phyloP scores from a whole-genome alignment of 2,888 invertebrate species.

The Hyppa rectilinea region DNA sequence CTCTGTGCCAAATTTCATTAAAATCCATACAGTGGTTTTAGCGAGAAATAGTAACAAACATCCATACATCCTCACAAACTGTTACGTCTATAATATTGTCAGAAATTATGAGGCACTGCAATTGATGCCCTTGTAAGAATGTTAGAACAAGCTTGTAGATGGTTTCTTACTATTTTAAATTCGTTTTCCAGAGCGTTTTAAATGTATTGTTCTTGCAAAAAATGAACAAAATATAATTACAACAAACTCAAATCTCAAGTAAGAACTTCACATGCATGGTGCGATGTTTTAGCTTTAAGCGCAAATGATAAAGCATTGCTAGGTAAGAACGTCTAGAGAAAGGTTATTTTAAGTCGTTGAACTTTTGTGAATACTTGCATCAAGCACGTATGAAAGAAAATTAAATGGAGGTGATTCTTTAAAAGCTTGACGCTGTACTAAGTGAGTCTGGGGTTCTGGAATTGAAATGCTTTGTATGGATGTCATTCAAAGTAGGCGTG shows the following conservation, averaged over 20 bases:
- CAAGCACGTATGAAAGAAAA: conserved; percentile 36
- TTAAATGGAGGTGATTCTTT: conserved; percentile 34
- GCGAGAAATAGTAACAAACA: too few relatives aligned
- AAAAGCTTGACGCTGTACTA: conserved; percentile 8
- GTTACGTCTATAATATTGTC: too few relatives aligned
- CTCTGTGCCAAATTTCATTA: too few relatives aligned
- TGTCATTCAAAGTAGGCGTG: background rate
- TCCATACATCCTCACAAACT: too few relatives aligned
- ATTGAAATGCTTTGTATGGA: conserved; percentile 18
- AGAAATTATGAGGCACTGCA: too few relatives aligned
- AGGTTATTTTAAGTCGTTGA: conserved; percentile 62
- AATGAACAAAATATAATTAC: background rate
- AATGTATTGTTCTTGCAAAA: background rate
- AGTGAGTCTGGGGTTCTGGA: conserved; percentile 18
- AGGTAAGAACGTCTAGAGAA: conserved; percentile 35
- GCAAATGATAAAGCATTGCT: conserved; percentile 37
- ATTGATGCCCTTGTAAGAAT: too few relatives aligned
- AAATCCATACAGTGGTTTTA: too few relatives aligned
- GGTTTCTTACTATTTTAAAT: background rate
- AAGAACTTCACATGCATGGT: background rate
- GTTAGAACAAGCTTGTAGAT: background rate
- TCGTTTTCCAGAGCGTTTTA: background rate
- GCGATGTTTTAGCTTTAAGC: conserved; percentile 22
- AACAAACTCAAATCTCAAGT: background rate
- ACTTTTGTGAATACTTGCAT: conserved; percentile 54